Evolutionary conservation across 2,113 vertebrate genomes (phyloP), one percentile per base, ranked within the genome.

Genomic region (Clarias magur): DNA sequence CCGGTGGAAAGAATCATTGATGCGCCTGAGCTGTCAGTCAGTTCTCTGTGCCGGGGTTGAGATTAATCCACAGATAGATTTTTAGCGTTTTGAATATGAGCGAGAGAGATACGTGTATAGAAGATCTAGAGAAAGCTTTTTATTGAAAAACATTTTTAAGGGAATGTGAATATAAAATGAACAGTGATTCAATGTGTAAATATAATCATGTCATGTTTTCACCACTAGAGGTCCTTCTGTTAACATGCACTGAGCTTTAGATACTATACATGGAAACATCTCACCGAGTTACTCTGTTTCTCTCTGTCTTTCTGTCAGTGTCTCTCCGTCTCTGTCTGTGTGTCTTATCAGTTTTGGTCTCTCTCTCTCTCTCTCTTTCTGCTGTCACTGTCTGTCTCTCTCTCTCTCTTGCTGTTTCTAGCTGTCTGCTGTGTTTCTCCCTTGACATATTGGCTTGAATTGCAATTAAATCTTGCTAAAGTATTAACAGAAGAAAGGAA

Each of bases 151-250:
- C 15, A 25, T 48, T 82, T 1, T 65, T 25, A 83, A 68, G 62
- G 27, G 17, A 42, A 27, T 53, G 10, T 12, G 8, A 48, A 2
- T 62, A 9, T 27, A 54, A 68, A 54, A 30, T 27, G 11, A 78
- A 76, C 25, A 53, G 16, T 76, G 7, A 56, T 9, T 34, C 30
- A 21, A 54, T 57, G 25, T 19, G 48, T n/a, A 12, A 23, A 38
- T 60, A 5, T 80, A 38, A 80, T 56, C 48, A 27, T 38, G 79
- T 81, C 30, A 23, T 72, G 17, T 81, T 23, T 68, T 73, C 30
- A 80, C 84, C 86, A 88, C 84, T 88, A 90, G 86, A 78, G 65
- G 75, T 84, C 86, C 80, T 62, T 85, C 83, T 83, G 23, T 86
- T 76, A 79, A 79, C 86, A 67, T 48, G 25, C 21, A 67, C 42